A percentile compares a stretch with the other conserved stretches of the same genome.
Conservation (phyloP, 2,113 vertebrate species). For the Fregetta grallaria region DNA sequence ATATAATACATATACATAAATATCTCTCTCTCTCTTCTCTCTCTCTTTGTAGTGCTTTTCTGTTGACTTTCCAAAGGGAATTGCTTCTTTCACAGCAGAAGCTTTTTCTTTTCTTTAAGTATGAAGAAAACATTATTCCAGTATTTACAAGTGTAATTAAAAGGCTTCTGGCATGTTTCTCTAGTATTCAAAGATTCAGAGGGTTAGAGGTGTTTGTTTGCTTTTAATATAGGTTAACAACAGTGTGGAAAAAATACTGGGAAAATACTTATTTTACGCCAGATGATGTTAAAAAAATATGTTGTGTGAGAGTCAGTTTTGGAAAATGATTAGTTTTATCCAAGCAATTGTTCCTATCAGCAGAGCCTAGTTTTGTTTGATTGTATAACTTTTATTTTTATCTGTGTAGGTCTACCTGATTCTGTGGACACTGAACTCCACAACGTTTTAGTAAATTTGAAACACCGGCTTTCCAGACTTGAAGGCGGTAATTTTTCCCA, state of each 20-base stretch:
- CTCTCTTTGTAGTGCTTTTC: not conserved
- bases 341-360: not conserved
- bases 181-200: not conserved
- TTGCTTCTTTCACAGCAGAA: not conserved
- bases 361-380: not conserved
- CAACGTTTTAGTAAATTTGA: not conserved
- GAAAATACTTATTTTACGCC: not conserved
- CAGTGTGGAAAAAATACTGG: not conserved
- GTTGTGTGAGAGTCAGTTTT: not conserved
- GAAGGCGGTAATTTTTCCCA: slow-evolving; percentile 1
- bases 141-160: not conserved
- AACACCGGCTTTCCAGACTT: not conserved
- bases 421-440: not conserved
- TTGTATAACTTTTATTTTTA: not conserved
- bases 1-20: not conserved
- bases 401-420: not conserved
- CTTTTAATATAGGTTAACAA: not conserved
- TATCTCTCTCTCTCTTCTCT: too few relatives aligned
- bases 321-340: not conserved
- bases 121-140: not conserved
- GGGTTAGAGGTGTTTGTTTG: not conserved
- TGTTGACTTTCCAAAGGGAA: not conserved
- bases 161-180: not conserved
- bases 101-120: not conserved
- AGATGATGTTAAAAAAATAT: not conserved